Percentiles rank a stretch among this genome's conserved stretches.
These are phyloP conservation scores for Petrocephalus zakoni DNA, from an alignment of 2,113 vertebrate species.

Conservation along the genomic window DNA sequence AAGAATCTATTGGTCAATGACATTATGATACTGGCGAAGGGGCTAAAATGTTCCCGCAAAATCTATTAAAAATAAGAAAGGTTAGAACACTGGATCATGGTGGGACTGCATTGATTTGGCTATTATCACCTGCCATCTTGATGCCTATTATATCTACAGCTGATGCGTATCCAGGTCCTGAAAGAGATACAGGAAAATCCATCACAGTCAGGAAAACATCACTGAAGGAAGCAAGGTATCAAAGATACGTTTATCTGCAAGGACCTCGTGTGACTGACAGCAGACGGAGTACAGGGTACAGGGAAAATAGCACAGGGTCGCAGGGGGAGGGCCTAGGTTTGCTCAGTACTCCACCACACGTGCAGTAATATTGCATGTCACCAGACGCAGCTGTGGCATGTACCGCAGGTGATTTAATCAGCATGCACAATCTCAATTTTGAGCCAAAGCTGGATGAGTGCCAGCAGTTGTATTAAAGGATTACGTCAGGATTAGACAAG, in stretches of 20 bases:
- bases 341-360: neutral
- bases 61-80: neutral
- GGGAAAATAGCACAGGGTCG: neutral
- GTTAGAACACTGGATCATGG: neutral
- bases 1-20: constrained; percentile 20
- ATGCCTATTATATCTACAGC: constrained; percentile 9
- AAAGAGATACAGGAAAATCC: neutral
- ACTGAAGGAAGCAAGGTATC: neutral
- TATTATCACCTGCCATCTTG: constrained; percentile 16
- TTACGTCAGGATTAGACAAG: neutral
- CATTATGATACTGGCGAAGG: constrained; percentile 3
- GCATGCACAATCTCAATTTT: neutral
- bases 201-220: neutral
- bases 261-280: neutral
- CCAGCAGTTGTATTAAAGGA: neutral
- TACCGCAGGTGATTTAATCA: neutral
- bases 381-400: neutral
- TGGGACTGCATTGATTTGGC: constrained; percentile 20
- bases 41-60: constrained; percentile 5
- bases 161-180: neutral
- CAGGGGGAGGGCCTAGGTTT: neutral
- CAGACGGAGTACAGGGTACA: neutral
- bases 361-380: neutral
- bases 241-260: neutral
- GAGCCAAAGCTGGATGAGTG: neutral